Conservation (phyloP, 2,113 vertebrate species). For the Lamprotornis superbus region DNA sequence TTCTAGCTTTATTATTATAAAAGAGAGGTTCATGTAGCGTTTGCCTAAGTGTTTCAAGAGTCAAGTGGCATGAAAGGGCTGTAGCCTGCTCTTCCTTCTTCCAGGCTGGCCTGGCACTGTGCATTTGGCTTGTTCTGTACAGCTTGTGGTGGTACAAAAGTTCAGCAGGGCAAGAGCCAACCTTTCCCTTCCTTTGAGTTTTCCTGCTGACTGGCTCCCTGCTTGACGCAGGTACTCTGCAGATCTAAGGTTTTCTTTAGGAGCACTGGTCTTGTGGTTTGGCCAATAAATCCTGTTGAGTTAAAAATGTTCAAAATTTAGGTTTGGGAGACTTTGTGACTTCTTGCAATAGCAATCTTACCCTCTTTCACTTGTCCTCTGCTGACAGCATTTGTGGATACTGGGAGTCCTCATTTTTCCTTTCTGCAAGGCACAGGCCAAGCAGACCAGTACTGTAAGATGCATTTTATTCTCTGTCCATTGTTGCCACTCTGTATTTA, state of each 20-base stretch:
- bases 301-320: not conserved
- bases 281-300: not conserved
- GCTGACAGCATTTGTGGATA: not conserved
- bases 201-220: not conserved
- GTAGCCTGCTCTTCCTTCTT: rapidly evolving
- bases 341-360: not conserved
- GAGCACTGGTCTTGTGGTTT: not conserved
- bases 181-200: not conserved
- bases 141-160: not conserved
- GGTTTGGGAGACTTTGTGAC: not conserved
- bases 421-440: not conserved
- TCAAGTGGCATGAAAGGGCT: not conserved
- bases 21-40: not conserved
- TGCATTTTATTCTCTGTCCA: not conserved
- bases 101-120: not conserved
- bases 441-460: not conserved
- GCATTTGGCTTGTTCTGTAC: not conserved
- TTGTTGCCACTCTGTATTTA: not conserved
- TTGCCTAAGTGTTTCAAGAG: not conserved
- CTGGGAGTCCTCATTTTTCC: not conserved
- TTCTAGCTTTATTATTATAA: not conserved
- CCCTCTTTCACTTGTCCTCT: not conserved
- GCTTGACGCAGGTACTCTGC: not conserved
- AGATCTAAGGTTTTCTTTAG: not conserved
- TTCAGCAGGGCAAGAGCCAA: not conserved